Conservation (phyloP, 2,113 vertebrate species). For the Heterochromis multidens region DNA sequence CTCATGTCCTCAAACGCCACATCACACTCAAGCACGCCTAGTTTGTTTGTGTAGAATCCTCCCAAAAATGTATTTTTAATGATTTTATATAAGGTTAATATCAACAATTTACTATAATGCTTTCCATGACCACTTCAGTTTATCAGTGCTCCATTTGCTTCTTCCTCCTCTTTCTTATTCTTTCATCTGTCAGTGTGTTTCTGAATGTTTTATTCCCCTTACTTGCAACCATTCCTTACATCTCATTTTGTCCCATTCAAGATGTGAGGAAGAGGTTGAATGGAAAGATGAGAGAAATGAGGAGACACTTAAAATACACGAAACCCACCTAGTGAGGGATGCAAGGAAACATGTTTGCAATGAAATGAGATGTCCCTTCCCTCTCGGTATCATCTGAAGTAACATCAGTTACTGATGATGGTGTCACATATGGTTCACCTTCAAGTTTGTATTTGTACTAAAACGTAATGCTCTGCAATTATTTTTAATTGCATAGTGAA, state of each 20-base stretch:
- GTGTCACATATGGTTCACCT: neutral
- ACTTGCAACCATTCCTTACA: neutral
- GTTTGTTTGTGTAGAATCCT: neutral
- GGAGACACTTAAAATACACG: neutral
- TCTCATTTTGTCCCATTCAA: neutral
- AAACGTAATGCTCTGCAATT: neutral
- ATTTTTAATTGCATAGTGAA: neutral
- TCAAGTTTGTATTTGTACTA: neutral
- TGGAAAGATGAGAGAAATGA: neutral
- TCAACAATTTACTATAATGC: neutral
- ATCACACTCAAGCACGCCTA: neutral
- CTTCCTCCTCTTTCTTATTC: neutral
- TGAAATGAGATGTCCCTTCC: neutral
- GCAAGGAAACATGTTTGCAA: neutral
- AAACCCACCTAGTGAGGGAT: neutral
- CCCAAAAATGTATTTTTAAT: neutral
- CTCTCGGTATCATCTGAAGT: neutral
- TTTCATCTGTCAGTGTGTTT: neutral
- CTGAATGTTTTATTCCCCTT: neutral
- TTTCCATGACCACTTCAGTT: neutral
- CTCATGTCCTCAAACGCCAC: constrained; percentile 12
- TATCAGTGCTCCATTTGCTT: neutral
- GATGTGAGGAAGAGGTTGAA: neutral
- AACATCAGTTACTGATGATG: neutral
- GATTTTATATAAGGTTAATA: neutral